Evolutionary conservation across 2,888 invertebrate genomes (phyloP).

Genomic region (Rosalia funebris): DNA sequence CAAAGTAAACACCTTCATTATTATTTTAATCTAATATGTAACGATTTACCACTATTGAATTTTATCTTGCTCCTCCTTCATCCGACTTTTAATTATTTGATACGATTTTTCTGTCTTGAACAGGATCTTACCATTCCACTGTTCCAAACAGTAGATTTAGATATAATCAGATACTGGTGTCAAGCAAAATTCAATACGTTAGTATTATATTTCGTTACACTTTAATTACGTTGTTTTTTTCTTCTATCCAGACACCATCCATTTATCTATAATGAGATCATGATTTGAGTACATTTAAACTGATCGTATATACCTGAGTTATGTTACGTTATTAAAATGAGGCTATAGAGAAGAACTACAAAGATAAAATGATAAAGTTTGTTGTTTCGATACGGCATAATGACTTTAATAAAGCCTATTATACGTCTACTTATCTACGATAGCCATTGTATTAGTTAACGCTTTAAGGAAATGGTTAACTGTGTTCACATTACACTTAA

Average conservation of each 20-base stretch:
- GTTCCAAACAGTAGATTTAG: background rate
- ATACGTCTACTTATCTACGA: slow-evolving; percentile 8
- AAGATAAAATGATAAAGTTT: slow-evolving; percentile 28
- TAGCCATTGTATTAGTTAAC: slow-evolving; percentile 12
- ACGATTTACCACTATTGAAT: too few species aligned
- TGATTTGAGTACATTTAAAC: slow-evolving; percentile 26
- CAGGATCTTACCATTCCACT: background rate
- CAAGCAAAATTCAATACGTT: background rate
- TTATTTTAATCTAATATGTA: too few species aligned
- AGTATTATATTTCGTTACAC: background rate
- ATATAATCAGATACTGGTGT: background rate
- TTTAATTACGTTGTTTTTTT: background rate
- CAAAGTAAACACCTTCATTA: too few species aligned
- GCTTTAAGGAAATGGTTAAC: slow-evolving; percentile 24
- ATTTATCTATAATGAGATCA: slow-evolving; percentile 26
- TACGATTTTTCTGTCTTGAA: too few species aligned
- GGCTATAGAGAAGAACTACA: slow-evolving; percentile 24
- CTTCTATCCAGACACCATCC: slow-evolving; percentile 7
- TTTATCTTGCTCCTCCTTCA: too few species aligned
- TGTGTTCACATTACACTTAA: slow-evolving; percentile 43
- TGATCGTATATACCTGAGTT: slow-evolving; percentile 32
- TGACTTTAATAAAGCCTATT: slow-evolving; percentile 12
- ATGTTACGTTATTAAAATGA: slow-evolving; percentile 30
- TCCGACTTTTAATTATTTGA: too few species aligned
- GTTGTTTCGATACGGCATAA: slow-evolving; percentile 19